A percentile compares a stretch with the other conserved stretches of the same genome.
Evolutionary conservation across 37 sponge, comb jelly and placozoan species (phyloP).

Genomic region (Dysidea cf. avara): DNA sequence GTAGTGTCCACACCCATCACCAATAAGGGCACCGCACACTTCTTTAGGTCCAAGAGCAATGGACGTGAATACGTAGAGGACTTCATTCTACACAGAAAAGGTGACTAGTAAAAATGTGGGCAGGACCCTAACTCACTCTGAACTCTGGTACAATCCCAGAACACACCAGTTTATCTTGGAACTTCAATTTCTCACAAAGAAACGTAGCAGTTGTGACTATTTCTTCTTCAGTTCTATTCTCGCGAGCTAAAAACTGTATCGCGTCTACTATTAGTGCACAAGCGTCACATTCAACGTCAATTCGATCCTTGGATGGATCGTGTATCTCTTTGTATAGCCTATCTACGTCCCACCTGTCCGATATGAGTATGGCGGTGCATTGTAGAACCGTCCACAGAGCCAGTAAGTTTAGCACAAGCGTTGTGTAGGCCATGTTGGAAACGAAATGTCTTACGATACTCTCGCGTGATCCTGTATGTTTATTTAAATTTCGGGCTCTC

Average conservation of each 20-base stretch:
- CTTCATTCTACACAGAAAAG: not conserved
- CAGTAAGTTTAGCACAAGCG: too few species aligned
- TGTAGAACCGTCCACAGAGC: too few species aligned
- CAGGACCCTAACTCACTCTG: slow-evolving; percentile 18
- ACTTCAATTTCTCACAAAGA: slow-evolving; percentile 46
- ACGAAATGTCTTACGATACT: too few species aligned
- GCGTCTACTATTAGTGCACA: slow-evolving; percentile 44
- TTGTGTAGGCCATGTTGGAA: too few species aligned
- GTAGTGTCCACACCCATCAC: slow-evolving; percentile 55
- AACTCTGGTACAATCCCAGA: slow-evolving; percentile 52
- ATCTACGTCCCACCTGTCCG: too few species aligned
- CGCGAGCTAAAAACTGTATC: slow-evolving; percentile 26
- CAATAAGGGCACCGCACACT: slow-evolving; percentile 65
- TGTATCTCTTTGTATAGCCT: too few species aligned
- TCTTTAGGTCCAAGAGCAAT: slow-evolving; percentile 27
- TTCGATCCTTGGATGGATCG: not conserved
- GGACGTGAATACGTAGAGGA: too few species aligned
- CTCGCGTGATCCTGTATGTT: too few species aligned
- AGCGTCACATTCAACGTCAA: slow-evolving; percentile 40
- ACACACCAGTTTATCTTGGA: slow-evolving; percentile 76
- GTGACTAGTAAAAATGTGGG: too few species aligned
- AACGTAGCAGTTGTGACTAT: slow-evolving; percentile 33
- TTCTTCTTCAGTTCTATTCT: slow-evolving; percentile 52
- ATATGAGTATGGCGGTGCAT: too few species aligned
- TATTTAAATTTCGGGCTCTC: too few species aligned